These are phyloP conservation scores for Andrena marginata DNA, from an alignment of 2,888 invertebrate species.

Conservation along the genomic window DNA sequence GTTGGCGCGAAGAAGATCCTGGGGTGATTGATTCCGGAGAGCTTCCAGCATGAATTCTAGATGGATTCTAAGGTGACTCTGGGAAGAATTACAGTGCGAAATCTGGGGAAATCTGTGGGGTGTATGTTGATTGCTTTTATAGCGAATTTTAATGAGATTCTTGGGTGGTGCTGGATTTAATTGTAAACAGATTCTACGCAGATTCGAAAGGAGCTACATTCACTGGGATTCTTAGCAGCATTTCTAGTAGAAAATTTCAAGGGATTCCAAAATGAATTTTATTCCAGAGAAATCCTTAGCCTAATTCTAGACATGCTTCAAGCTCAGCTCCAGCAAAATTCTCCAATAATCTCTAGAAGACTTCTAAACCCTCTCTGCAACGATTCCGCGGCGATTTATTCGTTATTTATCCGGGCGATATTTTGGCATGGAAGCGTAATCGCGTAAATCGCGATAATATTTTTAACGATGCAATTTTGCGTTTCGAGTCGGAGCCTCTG, in stretches of 20 bases:
- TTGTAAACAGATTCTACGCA: not conserved
- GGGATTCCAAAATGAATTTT: no score
- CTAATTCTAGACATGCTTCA: not conserved
- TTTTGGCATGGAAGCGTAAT: conserved; percentile 25
- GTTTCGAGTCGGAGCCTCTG: conserved; percentile 29
- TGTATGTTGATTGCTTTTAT: not conserved
- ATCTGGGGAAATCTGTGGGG: not conserved
- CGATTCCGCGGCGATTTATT: not conserved
- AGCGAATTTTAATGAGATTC: not conserved
- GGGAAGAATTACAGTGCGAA: no score
- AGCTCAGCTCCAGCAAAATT: not conserved
- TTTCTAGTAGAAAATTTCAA: no score
- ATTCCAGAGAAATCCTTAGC: not conserved
- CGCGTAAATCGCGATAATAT: conserved; percentile 25
- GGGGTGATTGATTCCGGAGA: not conserved
- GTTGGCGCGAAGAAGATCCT: not conserved
- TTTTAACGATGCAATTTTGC: conserved; percentile 39
- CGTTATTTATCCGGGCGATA: not conserved
- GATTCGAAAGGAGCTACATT: not conserved
- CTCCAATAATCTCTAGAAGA: not conserved
- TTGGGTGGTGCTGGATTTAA: not conserved
- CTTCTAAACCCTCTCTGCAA: not conserved
- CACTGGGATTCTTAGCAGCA: no score
- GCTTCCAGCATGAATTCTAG: not conserved
- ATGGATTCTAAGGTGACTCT: not conserved